Evolutionary conservation across 2,888 invertebrate genomes (phyloP), one percentile per base, ranked within the genome.

Genomic region (Oscheius myriophilus): DNA sequence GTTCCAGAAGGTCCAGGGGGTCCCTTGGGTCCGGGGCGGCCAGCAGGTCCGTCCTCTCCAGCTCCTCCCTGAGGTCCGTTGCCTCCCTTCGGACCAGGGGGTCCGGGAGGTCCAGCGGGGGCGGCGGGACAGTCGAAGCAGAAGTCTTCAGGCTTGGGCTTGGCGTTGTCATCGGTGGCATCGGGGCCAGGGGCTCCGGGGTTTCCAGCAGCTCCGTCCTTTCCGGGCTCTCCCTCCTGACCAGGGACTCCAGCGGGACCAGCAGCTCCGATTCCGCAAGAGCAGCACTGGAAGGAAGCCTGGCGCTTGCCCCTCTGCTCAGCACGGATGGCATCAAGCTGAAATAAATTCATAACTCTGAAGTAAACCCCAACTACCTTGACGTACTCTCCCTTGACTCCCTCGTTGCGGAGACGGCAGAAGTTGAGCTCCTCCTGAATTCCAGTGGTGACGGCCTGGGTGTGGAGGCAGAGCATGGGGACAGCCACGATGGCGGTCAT

Each of bases 381-480:
- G 66, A 67, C 66, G 68, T 69, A 71, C 51, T 75, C 75, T 42
- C 67, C 57, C 55, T 58, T 55, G 14, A 75, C 61, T 42, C 70
- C 71, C 14, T 63, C 63, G 52, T 71, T 72, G 52, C 71, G 67
- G 23, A 71, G 51, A 57, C 71, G 67, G 46, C 74, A 74, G 69
- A 72, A 81, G 66, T 78, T 71, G 45, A 81, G 57, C 64, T 81
- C 81, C 52, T 75, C 79, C 61, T 79, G 79, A 21, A 84, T 72
- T 12, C 78, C 71, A 14, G 81, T 73, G 67, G 80, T 81, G 33
- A 84, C 79, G 67, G 76, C 74, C 62, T 81, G 81, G 65, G 82
- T 77, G 73, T 84, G 83, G 59, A 73, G 76, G 74, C 80, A 84
- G 63, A 84, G 75, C 83, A 84, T 83, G 21, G 84, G 84, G 43